A percentile compares a stretch with the other conserved stretches of the same genome.
Evolutionary conservation across 2,797 vertebrate species (phyloP).

Genomic region (Nyctalus aviator): DNA sequence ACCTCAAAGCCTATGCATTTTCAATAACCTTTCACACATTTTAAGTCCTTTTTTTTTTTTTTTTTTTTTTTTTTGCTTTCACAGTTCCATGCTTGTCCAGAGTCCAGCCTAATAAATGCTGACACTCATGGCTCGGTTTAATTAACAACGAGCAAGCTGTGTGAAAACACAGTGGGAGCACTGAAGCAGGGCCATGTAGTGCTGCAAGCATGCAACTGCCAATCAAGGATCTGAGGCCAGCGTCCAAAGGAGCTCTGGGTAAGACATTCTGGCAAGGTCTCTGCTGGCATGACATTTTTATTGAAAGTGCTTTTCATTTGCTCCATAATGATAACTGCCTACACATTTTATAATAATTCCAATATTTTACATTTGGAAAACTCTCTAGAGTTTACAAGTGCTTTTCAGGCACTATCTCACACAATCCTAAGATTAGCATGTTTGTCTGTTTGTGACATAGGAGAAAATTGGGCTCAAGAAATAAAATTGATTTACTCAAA

Average conservation of each 20-base stretch:
- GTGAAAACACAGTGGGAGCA: constrained; percentile 62
- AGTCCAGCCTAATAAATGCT: constrained; percentile 69
- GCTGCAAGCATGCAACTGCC: constrained; percentile 48
- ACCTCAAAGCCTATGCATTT: constrained; percentile 49
- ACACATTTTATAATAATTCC: constrained; percentile 32
- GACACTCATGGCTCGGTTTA: constrained; percentile 61
- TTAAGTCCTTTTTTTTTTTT: constrained; percentile 56
- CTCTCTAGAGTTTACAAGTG: constrained; percentile 39
- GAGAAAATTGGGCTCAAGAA: not conserved
- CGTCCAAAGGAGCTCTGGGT: constrained; percentile 59
- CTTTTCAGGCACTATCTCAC: not conserved
- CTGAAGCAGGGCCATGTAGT: not conserved
- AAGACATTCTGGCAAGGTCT: constrained; percentile 41
- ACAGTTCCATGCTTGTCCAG: constrained; percentile 16
- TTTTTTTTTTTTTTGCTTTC: constrained; percentile 54
- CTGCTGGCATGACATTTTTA: constrained; percentile 45
- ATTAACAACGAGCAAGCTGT: constrained; percentile 71
- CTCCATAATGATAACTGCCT: constrained; percentile 21
- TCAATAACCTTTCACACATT: constrained; percentile 58
- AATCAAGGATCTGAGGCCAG: constrained; percentile 22
- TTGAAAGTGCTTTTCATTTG: constrained; percentile 47
- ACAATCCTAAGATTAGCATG: not conserved
- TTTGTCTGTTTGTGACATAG: not conserved
- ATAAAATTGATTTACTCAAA: constrained; percentile 20
- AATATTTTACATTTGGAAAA: constrained; percentile 19